Evolutionary conservation across 2,888 invertebrate genomes (phyloP), one percentile per base, ranked within the genome.

Genomic region (Deroplatys truncata): DNA sequence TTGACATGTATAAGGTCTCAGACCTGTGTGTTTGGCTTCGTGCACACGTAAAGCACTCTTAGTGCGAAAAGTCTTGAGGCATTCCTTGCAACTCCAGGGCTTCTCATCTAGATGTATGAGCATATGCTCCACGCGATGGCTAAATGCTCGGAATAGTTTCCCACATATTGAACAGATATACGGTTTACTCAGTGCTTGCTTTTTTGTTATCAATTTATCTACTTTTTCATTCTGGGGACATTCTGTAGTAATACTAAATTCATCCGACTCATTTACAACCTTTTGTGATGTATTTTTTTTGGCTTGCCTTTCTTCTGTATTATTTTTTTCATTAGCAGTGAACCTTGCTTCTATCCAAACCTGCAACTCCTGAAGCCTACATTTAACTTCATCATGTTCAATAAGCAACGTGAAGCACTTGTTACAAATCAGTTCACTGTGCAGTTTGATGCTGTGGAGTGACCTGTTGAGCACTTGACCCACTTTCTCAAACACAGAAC

Each of bases 81-180:
- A 91, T 5, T 90, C 88, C 15, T 86, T 82, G 85, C 91, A 91
- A 15, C 88, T 85, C 88, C 89, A 91, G 2, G 91, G 90, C n/a
- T 90, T 91, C 56, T 91, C 91, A 9, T 90, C 89, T 8, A 91
- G 89, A 88, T 91, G 91, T 28, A 91, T 91, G n/a, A 91, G 84
- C 91, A 91, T 91, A 89, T 91, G 91, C 82, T 91, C 91, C 28
- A 91, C 91, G 16, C 91, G 90, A 84, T 91, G 91, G 43, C 91
- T 91, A 89, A 90, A 91, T 16, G 91, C 91, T 16, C 90, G 87
- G 89, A 91, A 91, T 15, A 56, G 84, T 86, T 91, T 91, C 25
- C 90, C 90, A 88, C 91, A 91, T 29, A 91, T 90, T 16, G 89
- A 84, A 82, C 91, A 91, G 5, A 49, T 31, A 82, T 90, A 91